Base-by-base conservation (phyloP, 2,797 vertebrate genomes). In the Hyperoplus lanceolatus region DNA sequence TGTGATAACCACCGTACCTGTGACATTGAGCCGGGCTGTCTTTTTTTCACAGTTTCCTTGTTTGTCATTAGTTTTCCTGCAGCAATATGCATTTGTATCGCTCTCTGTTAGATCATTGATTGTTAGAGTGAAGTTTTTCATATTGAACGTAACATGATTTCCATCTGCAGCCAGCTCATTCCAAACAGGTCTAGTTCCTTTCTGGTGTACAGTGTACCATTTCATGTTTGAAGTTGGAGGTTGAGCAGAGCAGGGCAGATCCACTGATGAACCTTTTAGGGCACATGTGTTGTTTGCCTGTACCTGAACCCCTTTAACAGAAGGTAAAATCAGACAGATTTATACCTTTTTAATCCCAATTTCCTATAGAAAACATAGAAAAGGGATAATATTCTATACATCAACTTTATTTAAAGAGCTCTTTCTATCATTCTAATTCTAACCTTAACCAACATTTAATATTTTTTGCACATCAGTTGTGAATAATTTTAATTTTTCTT, bases 221-320 rank as follows among this genome's bases (percentile, higher is more conserved):
- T 13, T 80, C 3, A 15, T n/a, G 11, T 1, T 45, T 45, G 15
- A 1, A 4, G 8, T 0, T 13, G 45, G 6, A 74, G 0, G 16
- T 64, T 53, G 1, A 64, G 0, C 14, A 18, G 74, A 67, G 36
- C 85, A 84, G 64, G 0, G 0, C 57, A 84, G 72, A 71, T 46
- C 49, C 41, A 86, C 74, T 10, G 79, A 55, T 16, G 83, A 87
- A 45, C 83, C 79, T 59, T 76, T 79, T 9, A 84, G 50, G 1
- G 39, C 62, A 74, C 85, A 89, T 43, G 79, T 55, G n/a, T 6
- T 53, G 0, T n/a, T 73, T 74, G 3, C 0, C 39, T 10, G 8
- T 13, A 59, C 74, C 7, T 16, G 13, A 59, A 61, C 2, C 38
- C 70, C 80, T 86, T 51, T 3, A 74, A 79, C 13, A 69, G 5